Evolutionary conservation across 2,113 vertebrate species (phyloP), one percentile per base, ranked within the genome.

Genomic region (Pomatostomus ruficeps): DNA sequence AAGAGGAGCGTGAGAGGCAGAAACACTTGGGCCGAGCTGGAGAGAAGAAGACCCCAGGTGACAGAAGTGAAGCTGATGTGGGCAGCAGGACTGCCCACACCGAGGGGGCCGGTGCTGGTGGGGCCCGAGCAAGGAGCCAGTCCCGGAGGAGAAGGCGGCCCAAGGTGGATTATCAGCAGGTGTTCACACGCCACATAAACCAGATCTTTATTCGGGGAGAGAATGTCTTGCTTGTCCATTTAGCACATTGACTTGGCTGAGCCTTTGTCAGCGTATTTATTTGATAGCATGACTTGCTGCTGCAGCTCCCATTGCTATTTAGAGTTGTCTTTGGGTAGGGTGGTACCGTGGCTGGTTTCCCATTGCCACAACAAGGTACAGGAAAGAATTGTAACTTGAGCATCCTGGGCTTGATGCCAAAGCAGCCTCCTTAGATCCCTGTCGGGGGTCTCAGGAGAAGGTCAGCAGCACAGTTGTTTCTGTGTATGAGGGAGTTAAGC

Each of bases 141-240:
- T 58, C 98, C 59, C 94, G 51, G 49, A 98, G 95, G 67, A 98
- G 96, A 59, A 97, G 94, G 78, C 93, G 97, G 52, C 97, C 98
- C 89, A 98, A 98, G 94, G 97, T 98, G 88, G 98, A 98, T 97
- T 99, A 99, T 51, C 99, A 99, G 68, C 98, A 98, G 95, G 98
- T 99, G 78, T 98, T 98, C 72, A 99, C 97, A 14, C 98, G 99
- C 9, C 99, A 99, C 91, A 98, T 99, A 77, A 99, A 99, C 96
- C 99, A 99, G 97, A 98, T 99, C 48, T 99, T 99, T 84, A 99
- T 99, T 92, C 97, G 99, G 33, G 99, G 99, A 5, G 99, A 99
- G 96, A 99, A 98, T 71, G 97, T 99, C n/a, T 95, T 99, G 85
- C 98, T 99, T 82, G 98, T 99, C 23, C 99, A 99, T 93, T 97